Conservation (phyloP, 2,797 vertebrate genomes). For the Ceryle rudis region DNA sequence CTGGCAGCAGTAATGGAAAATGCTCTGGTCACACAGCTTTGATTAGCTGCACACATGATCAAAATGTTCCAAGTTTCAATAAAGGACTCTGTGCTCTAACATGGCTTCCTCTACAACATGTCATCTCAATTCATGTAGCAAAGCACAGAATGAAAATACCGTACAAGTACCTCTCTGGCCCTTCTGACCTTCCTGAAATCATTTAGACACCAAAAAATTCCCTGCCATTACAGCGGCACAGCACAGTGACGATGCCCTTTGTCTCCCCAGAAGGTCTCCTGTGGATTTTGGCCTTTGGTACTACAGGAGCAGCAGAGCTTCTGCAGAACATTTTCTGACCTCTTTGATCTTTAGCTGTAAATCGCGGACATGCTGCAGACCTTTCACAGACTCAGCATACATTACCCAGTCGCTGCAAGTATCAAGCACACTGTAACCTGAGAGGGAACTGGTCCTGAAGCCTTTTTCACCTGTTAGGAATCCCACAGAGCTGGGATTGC, state of each 20-base stretch:
- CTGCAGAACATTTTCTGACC: background rate
- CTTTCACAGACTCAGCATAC: fast-evolving
- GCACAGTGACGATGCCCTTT: fast-evolving
- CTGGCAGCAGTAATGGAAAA: background rate
- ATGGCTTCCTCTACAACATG: background rate
- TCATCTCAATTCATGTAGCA: background rate
- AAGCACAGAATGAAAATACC: background rate
- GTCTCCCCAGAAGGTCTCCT: background rate
- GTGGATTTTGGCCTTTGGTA: background rate
- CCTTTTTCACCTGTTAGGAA: background rate
- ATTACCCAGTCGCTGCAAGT: background rate
- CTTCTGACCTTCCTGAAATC: background rate
- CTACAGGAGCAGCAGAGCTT: background rate
- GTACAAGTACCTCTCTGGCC: background rate
- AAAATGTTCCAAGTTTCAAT: background rate
- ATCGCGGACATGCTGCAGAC: fast-evolving
- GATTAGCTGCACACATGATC: background rate
- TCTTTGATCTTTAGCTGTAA: background rate
- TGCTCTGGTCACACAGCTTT: background rate
- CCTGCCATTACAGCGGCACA: fast-evolving
- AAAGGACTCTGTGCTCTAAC: fast-evolving
- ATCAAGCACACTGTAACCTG: fast-evolving
- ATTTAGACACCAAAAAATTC: background rate
- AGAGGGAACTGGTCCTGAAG: background rate
- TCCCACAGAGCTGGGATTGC: background rate